Base-by-base conservation (phyloP, 2,113 vertebrate genomes). In the Lasiurus borealis region DNA sequence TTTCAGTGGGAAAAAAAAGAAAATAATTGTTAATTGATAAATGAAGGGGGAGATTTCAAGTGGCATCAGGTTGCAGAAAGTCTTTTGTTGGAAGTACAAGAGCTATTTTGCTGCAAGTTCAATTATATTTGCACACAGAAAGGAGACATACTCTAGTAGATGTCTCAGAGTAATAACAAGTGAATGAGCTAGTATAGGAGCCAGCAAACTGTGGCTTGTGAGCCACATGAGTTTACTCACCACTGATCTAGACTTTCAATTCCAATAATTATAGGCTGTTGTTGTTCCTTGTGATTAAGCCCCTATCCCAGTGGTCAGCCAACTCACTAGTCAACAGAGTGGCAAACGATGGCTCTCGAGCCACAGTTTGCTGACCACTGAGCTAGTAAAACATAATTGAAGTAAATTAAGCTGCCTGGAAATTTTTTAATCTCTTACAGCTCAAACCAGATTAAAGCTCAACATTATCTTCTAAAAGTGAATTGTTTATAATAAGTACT, bases 11-110 rank as follows among this genome's bases (percentile, higher is more conserved):
- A 72, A 86, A 86, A 59, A 76, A 85, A 91, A 85, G 46, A 81
- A 29, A 94, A 68, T 44, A 82, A 95, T 93, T 80, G 34, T 73
- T 95, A 80, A 36, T 86, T 81, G 88, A 88, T 85, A 95, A 85
- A 90, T 40, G 48, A 76, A 94, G 36, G 64, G 14, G 72, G 86
- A 96, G 15, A 94, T 94, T 92, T 92, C 36, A 87, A 85, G 29
- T 68, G 77, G 18, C 68, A 88, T 80, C 40, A 88, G 27, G 71
- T 36, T 93, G 29, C 27, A 88, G 59, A 85, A 82, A 59, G 46
- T 77, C 71, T 92, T 89, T 46, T 62, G 59, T 54, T 14, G 34
- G 12, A 80, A 80, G 57, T n/a, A 40, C 59, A 25, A 85, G 31
- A 96, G 27, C 23, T 76, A 44, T 69, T 88, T 84, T 72, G n/a